Percentiles rank a stretch among this genome's conserved stretches.
Conservation (phyloP, 2,888 invertebrate genomes). For the Scaptomyza caliginosa region DNA sequence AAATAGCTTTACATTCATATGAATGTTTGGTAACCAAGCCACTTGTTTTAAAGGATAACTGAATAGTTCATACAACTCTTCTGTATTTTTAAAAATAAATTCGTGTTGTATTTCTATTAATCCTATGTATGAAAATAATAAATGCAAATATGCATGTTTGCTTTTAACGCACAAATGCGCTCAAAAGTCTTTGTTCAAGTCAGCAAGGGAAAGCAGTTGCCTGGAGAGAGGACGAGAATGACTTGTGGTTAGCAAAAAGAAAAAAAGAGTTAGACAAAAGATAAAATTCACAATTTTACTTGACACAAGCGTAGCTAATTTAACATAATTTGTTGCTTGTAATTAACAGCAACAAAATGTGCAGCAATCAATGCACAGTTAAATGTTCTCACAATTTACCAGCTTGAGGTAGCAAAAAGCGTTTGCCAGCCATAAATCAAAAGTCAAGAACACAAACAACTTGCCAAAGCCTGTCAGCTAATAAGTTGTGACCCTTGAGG, state of each 20-base stretch:
- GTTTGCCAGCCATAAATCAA: constrained; percentile 50
- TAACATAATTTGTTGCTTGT: constrained; percentile 43
- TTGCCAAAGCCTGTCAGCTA: constrained; percentile 33
- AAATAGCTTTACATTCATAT: neutral
- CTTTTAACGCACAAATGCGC: constrained; percentile 75
- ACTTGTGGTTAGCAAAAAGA: constrained; percentile 1
- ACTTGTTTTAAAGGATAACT: constrained; percentile 4
- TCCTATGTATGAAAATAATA: constrained; percentile 68
- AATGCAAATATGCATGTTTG: constrained; percentile 79
- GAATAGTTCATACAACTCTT: neutral
- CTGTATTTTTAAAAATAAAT: neutral
- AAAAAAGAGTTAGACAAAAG: constrained; percentile 17
- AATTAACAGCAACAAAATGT: constrained; percentile 49
- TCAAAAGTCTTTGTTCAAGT: constrained; percentile 35
- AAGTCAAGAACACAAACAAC: constrained; percentile 12
- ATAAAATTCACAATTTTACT: constrained; percentile 38
- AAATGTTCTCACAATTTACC: constrained; percentile 31
- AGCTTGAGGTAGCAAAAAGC: constrained; percentile 26
- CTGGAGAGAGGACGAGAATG: neutral
- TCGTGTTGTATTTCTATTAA: constrained; percentile 2
- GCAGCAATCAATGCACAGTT: constrained; percentile 49
- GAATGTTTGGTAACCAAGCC: neutral
- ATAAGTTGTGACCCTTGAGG: constrained; percentile 21
- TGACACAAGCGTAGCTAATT: constrained; percentile 33
- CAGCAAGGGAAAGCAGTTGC: neutral